Evolutionary conservation across 1,140 invertebrate genomes (phyloP), one percentile per base, ranked within the genome.

Genomic region (Anastatus disparis): DNA sequence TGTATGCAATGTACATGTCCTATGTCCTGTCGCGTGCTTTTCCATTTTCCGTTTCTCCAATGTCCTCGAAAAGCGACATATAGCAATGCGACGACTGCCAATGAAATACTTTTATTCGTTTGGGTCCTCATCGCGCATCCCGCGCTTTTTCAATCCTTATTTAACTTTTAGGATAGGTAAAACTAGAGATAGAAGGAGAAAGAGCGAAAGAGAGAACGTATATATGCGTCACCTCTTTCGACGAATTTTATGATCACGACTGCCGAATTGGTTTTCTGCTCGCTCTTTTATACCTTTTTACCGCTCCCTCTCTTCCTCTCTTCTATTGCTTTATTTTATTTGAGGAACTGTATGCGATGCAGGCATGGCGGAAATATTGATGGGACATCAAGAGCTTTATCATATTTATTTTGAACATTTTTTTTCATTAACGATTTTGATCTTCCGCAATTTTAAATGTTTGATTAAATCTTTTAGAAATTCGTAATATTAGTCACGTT

Each of bases 191-290:
- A n/a, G n/a, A n/a, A n/a, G n/a, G n/a, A n/a, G n/a, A n/a, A n/a
- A n/a, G n/a, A n/a, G n/a, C n/a, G n/a, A n/a, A n/a, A n/a, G n/a
- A n/a, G n/a, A n/a, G n/a, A n/a, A n/a, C n/a, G n/a, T n/a, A n/a
- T n/a, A n/a, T n/a, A n/a, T n/a, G n/a, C n/a, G n/a, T n/a, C 48
- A 6, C 13, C 17, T 20, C 6, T 17, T 13, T 10, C 27, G 12
- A 7, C 27, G 52, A 53, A 17, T 53, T 53, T 53, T 53, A 53
- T 53, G 52, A n/a, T 53, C 27, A 55, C 61, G 68, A 68, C 59
- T 64, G 70, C 42, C 70, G 44, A 70, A 73, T 52, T 58, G 70
- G 58, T 48, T 61, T 70, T 38, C 59, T 40, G 26, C 26, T 20
- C 7, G n/a, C 22, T 24, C 17, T n/a, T n/a, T n/a, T n/a, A n/a